Evolutionary conservation across 2,888 invertebrate genomes (phyloP).

Genomic region (Drosophila merina): DNA sequence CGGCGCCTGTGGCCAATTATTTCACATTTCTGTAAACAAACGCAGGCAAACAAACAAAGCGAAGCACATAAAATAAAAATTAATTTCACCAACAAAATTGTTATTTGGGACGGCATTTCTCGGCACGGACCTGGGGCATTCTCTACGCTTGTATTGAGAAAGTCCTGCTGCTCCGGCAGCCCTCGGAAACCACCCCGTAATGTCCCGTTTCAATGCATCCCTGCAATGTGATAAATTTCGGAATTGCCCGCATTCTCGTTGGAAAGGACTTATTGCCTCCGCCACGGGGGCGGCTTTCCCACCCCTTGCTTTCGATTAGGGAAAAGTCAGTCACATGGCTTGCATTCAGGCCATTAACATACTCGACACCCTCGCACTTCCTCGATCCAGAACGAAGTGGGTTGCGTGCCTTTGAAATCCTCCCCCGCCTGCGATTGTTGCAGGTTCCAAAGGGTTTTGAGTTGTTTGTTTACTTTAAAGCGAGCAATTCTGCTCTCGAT

Average conservation of each 20-base stretch:
- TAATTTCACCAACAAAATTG: conserved; percentile 75
- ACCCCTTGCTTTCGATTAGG: conserved; percentile 18
- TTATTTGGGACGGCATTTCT: conserved; percentile 72
- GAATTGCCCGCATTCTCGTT: conserved; percentile 67
- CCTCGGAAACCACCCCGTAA: conserved; percentile 60
- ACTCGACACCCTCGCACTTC: conserved; percentile 59
- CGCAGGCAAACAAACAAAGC: conserved; percentile 46
- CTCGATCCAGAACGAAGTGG: conserved; percentile 30
- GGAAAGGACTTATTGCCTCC: conserved; percentile 56
- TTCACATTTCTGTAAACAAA: conserved; percentile 72
- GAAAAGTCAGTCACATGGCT: conserved; percentile 54
- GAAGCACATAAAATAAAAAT: conserved; percentile 73
- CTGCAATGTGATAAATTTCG: conserved; percentile 55
- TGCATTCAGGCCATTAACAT: conserved; percentile 69
- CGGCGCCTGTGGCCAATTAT: conserved; percentile 70
- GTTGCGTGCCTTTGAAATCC: conserved; percentile 62
- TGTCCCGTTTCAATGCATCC: conserved; percentile 17
- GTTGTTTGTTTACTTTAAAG: conserved; percentile 50
- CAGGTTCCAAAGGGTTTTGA: conserved; percentile 7
- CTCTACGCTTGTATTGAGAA: conserved; percentile 31
- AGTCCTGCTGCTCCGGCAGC: conserved; percentile 19
- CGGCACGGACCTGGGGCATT: conserved; percentile 42
- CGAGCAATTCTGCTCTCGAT: conserved; percentile 62
- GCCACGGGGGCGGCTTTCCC: conserved; percentile 50
- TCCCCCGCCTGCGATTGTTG: conserved; percentile 7